Conservation (phyloP, 2,797 vertebrate species). For the Odontamblyopus lacepedii region DNA sequence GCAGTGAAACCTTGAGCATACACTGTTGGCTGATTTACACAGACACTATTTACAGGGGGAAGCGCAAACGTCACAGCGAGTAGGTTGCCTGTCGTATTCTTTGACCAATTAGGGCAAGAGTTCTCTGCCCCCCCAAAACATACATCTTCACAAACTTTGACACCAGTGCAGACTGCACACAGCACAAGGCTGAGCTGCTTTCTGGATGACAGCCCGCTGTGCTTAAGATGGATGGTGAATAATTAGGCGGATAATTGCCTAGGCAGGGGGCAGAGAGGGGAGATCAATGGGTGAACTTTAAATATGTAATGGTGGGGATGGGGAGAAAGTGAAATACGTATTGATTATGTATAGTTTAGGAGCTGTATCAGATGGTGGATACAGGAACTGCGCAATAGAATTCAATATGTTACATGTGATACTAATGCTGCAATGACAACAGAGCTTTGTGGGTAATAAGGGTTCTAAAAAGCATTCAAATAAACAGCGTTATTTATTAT, state of each 20-base stretch:
- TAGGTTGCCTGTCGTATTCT: slow-evolving; percentile 61
- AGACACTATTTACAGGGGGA: slow-evolving; percentile 57
- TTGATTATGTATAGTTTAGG: slow-evolving; percentile 24
- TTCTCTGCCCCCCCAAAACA: slow-evolving; percentile 49
- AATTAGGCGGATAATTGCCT: slow-evolving; percentile 78
- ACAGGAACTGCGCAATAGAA: slow-evolving; percentile 8
- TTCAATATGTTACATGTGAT: slow-evolving; percentile 5
- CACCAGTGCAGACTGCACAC: slow-evolving; percentile 14
- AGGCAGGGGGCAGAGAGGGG: slow-evolving; percentile 57
- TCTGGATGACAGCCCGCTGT: slow-evolving; percentile 58
- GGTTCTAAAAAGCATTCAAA: not conserved
- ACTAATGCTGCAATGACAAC: slow-evolving; percentile 3
- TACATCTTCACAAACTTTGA: slow-evolving; percentile 37
- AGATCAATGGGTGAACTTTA: slow-evolving; percentile 72
- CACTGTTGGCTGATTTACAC: slow-evolving; percentile 66
- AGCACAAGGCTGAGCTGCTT: slow-evolving; percentile 35
- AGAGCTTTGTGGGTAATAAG: slow-evolving; percentile 2
- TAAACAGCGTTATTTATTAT: not conserved
- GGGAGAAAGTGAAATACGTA: slow-evolving; percentile 31
- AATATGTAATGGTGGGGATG: slow-evolving; percentile 28
- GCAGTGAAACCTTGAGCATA: slow-evolving; percentile 29
- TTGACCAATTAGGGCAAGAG: slow-evolving; percentile 69
- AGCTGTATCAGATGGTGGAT: slow-evolving; percentile 21
- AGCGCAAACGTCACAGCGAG: slow-evolving; percentile 62
- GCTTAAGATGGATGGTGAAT: slow-evolving; percentile 74